Percentiles rank a stretch among this genome's conserved stretches.
phyloP scores from a whole-genome alignment of 2,113 vertebrate species.

The Alouatta palliata region DNA sequence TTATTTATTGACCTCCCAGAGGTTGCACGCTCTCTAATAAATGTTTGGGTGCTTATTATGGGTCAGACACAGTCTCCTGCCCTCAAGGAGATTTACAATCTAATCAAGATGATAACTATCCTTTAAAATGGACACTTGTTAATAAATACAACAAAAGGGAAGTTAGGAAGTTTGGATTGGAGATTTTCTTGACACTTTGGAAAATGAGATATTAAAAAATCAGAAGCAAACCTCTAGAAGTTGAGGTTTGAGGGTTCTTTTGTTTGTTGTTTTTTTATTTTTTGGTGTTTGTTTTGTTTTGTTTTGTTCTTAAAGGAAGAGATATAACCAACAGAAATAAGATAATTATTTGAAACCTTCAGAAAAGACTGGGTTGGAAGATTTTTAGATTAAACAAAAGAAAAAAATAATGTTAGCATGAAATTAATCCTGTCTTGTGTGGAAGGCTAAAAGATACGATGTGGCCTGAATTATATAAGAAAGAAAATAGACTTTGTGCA shows the following conservation, averaged over 20 bases:
- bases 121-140: conserved; percentile 63
- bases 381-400: conserved; percentile 33
- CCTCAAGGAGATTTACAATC: conserved; percentile 73
- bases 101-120: conserved; percentile 51
- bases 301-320: conserved; percentile 23
- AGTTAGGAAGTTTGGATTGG: conserved; percentile 30
- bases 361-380: background rate
- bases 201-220: conserved; percentile 8
- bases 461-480: background rate
- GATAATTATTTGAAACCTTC: background rate
- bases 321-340: background rate
- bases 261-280: background rate
- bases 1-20: conserved; percentile 72
- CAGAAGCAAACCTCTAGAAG: background rate
- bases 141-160: conserved; percentile 59
- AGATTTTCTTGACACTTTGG: background rate
- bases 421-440: background rate
- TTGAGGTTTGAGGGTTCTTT: background rate
- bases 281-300: background rate
- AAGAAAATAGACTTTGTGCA: background rate
- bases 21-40: conserved; percentile 53
- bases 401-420: conserved; percentile 25
- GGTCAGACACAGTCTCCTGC: conserved; percentile 60
- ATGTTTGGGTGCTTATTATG: conserved; percentile 62
- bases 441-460: background rate